phyloP scores from a whole-genome alignment of 2,113 vertebrate species.

The Plecturocebus donacophilus region DNA sequence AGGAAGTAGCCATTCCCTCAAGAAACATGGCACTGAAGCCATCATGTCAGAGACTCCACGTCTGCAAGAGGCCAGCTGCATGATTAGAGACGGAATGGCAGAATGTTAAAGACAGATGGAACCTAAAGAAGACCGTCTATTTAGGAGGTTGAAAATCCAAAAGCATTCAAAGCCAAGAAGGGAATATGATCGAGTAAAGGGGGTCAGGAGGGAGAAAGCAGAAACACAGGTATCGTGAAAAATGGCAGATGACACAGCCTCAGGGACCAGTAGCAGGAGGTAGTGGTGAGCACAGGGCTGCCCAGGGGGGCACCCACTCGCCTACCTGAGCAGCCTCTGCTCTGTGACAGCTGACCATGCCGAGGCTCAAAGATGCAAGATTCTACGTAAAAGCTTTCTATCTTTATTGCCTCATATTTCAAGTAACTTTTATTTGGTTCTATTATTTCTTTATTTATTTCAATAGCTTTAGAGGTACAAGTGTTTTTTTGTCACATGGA shows the following conservation, averaged over 20 bases:
- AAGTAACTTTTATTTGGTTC: no score
- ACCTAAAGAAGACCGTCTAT: not conserved
- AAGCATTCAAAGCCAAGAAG: not conserved
- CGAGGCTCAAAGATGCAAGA: not conserved
- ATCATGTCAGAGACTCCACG: not conserved
- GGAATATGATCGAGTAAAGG: not conserved
- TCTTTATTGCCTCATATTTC: not conserved
- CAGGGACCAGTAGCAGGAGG: not conserved
- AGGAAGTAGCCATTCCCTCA: not conserved
- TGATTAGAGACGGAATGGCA: not conserved
- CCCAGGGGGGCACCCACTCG: accelerated
- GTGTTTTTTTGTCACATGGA: no score
- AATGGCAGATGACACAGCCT: not conserved
- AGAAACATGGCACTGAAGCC: not conserved
- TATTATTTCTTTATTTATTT: no score
- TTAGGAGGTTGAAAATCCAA: not conserved
- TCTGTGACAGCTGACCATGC: not conserved
- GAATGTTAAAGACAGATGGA: not conserved
- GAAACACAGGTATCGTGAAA: not conserved
- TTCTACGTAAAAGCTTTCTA: not conserved
- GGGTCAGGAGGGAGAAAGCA: not conserved
- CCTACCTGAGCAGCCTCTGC: not conserved
- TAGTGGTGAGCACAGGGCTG: not conserved
- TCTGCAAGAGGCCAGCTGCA: not conserved
- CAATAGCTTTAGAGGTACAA: no score